A percentile compares a stretch with the other conserved stretches of the same genome.
Evolutionary conservation across 2,888 invertebrate species (phyloP).

Genomic region (Drosophila hamatofila): DNA sequence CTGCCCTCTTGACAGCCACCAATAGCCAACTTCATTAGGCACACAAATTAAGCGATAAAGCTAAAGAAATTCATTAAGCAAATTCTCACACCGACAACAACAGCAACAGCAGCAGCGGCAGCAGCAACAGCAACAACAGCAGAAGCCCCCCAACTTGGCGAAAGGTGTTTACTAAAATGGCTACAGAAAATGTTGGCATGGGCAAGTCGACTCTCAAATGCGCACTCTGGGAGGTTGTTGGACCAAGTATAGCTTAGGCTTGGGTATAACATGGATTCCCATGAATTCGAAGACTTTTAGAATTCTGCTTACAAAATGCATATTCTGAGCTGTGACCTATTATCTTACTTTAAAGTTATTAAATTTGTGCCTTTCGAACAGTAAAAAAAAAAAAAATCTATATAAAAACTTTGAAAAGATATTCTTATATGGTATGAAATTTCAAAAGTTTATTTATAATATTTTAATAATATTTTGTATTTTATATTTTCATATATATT

Average conservation of each 20-base stretch:
- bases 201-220: slow-evolving; percentile 22
- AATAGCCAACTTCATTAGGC: slow-evolving; percentile 74
- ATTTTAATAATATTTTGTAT: background rate
- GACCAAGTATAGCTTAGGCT: background rate
- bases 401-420: too few relatives aligned
- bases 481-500: background rate
- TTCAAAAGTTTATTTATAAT: too few relatives aligned
- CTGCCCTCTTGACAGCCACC: slow-evolving; percentile 57
- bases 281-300: background rate
- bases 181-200: slow-evolving; percentile 2
- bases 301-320: background rate
- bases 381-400: too few relatives aligned
- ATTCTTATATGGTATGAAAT: too few relatives aligned
- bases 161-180: slow-evolving; percentile 55
- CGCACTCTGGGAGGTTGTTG: slow-evolving; percentile 10
- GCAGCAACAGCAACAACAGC: slow-evolving; percentile 52
- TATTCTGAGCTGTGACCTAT: background rate
- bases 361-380: too few relatives aligned
- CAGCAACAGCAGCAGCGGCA: slow-evolving; percentile 9
- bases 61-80: slow-evolving; percentile 77
- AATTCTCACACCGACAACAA: slow-evolving; percentile 65
- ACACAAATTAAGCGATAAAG: slow-evolving; percentile 76
- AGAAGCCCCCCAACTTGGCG: slow-evolving; percentile 54
- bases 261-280: too few relatives aligned
- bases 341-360: too few relatives aligned